phyloP scores from a whole-genome alignment of 2,113 vertebrate species.

The Pyxicephalus adspersus region DNA sequence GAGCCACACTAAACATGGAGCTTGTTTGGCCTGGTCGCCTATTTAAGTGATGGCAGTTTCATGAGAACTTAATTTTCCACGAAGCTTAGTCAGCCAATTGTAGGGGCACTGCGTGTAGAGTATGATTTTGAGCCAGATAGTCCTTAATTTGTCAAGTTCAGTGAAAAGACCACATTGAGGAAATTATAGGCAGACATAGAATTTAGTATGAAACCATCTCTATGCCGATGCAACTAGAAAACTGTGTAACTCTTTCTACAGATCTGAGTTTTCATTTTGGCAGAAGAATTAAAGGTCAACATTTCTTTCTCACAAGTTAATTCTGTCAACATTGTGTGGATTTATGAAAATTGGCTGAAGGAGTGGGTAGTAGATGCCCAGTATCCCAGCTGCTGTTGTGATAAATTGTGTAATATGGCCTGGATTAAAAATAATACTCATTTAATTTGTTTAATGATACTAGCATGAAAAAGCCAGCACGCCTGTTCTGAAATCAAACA shows the following conservation, averaged over 20 bases:
- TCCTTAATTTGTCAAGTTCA: conserved; percentile 43
- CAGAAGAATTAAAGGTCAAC: conserved; percentile 70
- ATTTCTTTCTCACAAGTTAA: conserved; percentile 72
- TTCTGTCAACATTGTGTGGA: conserved; percentile 71
- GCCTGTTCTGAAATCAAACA: conserved; percentile 92
- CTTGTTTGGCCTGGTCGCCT: conserved; percentile 17
- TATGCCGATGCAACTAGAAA: conserved; percentile 28
- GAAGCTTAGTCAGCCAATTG: conserved; percentile 35
- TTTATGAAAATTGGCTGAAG: conserved; percentile 75
- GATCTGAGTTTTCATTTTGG: conserved; percentile 66
- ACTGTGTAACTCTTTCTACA: conserved; percentile 39
- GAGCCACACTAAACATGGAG: conserved; percentile 4
- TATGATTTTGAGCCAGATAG: conserved; percentile 35
- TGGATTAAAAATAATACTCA: conserved; percentile 79
- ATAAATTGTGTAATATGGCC: conserved; percentile 76
- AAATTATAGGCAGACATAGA: conserved; percentile 48
- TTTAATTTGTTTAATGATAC: conserved; percentile 81
- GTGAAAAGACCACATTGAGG: conserved; percentile 47
- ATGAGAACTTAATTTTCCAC: conserved; percentile 36
- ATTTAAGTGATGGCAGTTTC: conserved; percentile 52
- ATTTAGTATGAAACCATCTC: conserved; percentile 36
- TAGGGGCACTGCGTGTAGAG: conserved; percentile 36
- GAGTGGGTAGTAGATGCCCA: conserved; percentile 69
- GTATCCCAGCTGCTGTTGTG: conserved; percentile 75
- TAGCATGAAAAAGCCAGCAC: conserved; percentile 95